Evolutionary conservation across 2,113 vertebrate species (phyloP), one percentile per base, ranked within the genome.

Genomic region (Triplophysa siluroides): DNA sequence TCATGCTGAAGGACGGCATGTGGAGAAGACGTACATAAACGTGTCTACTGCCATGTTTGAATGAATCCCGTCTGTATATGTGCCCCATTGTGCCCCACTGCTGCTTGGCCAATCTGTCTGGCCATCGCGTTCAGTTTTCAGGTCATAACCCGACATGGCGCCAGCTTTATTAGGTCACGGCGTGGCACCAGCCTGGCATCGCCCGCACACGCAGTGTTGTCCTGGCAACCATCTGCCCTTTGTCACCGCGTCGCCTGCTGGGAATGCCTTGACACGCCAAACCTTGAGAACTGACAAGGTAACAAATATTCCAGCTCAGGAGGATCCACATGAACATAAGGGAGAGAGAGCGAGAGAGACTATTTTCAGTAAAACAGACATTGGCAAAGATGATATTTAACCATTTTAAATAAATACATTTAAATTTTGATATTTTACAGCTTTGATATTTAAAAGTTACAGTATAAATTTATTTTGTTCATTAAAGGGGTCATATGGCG

Each of bases 71-170:
- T 88, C 84, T 85, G 86, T 64, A 43, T 47, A 67, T 78, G 64
- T 62, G 75, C 66, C 80, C 83, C 68, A 75, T 69, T 54, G 78
- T 60, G 79, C 77, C 41, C 88, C 88, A 92, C 92, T 77, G 81
- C 89, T 78, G 90, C 83, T 90, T 86, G 81, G 83, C 91, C 91
- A 92, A 93, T 92, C 93, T 93, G 92, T 92, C 92, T 90, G 90
- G 90, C 63, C 91, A 85, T 90, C 88, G 85, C 83, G 83, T 86
- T 81, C 79, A 78, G 87, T 90, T 92, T 93, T 91, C 91, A 92
- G 93, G 92, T 93, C 92, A 87, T 91, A 92, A 92, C 92, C 91
- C 91, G 92, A 89, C 89, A 90, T 85, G 88, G 91, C 91, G 88
- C 87, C 83, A 80, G 88, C 87, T 92, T 93, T 93, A 93, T 93